Percentiles rank a stretch among this genome's conserved stretches.
Conservation (phyloP, 2,888 invertebrate species). For the Teinopalpus imperialis region DNA sequence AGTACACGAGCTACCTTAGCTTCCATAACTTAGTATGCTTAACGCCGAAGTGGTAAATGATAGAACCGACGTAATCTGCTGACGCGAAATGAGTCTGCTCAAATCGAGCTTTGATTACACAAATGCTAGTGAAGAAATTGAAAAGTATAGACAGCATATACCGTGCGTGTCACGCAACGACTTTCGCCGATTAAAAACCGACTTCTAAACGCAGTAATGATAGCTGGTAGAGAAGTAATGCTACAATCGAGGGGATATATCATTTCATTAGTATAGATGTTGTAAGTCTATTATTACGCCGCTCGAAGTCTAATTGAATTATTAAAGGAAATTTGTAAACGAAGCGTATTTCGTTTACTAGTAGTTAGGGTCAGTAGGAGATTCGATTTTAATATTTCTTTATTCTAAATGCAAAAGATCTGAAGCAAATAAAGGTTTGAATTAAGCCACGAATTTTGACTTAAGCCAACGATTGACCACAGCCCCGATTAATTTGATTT, state of each 20-base stretch:
- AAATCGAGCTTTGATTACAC: constrained; percentile 35
- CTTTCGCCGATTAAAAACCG: constrained; percentile 74
- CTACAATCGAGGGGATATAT: constrained; percentile 12
- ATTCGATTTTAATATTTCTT: background rate
- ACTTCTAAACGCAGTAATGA: constrained; percentile 41
- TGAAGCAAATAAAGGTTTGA: no score
- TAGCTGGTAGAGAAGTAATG: constrained; percentile 47
- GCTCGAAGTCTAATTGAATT: constrained; percentile 13
- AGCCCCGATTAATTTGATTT: no score
- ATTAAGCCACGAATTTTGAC: no score
- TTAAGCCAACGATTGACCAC: no score
- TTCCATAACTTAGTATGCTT: background rate
- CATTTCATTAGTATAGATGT: constrained; percentile 12
- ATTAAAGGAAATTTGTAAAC: constrained; percentile 4
- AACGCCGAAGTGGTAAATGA: background rate
- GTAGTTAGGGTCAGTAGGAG: background rate
- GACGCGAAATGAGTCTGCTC: constrained; percentile 21
- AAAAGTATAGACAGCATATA: constrained; percentile 43
- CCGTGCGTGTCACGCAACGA: constrained; percentile 64
- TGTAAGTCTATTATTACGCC: constrained; percentile 12
- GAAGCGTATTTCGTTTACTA: background rate
- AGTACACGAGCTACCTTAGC: background rate
- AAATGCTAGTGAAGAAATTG: constrained; percentile 39
- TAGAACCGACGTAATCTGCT: background rate
- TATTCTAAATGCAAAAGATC: background rate